Percentiles rank a stretch among this genome's conserved stretches.
Evolutionary conservation across 2,797 vertebrate genomes (phyloP).

Genomic region (Anguilla anguilla): DNA sequence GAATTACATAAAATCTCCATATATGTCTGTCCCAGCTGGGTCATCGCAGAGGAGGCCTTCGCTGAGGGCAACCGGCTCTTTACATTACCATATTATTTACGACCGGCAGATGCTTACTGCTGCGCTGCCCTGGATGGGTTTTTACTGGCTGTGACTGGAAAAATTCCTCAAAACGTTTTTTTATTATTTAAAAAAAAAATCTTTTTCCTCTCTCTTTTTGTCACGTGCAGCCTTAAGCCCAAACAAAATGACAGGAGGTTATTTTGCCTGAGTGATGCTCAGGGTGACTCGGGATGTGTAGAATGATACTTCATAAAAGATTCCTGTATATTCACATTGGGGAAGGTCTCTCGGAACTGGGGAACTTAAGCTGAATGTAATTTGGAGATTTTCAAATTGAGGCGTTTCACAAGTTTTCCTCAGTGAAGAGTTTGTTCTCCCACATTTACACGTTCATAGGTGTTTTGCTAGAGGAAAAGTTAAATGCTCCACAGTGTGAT

Average conservation of each 20-base stretch:
- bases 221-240: neutral
- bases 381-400: neutral
- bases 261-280: neutral
- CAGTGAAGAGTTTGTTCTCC: neutral
- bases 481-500: neutral
- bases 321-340: neutral
- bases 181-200: too few species aligned
- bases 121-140: neutral
- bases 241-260: neutral
- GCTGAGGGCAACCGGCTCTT: conserved; percentile 29
- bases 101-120: neutral
- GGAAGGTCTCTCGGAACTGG: neutral
- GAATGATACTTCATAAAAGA: neutral
- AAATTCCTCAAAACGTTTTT: neutral
- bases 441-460: neutral
- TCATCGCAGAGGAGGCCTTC: conserved; percentile 28
- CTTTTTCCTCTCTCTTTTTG: neutral
- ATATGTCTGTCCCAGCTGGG: conserved; percentile 32
- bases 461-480: neutral
- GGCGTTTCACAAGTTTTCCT: neutral
- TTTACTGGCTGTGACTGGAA: neutral
- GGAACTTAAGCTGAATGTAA: neutral
- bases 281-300: neutral
- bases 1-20: conserved; percentile 58
- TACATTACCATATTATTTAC: conserved; percentile 20